Conservation (phyloP, 2,888 invertebrate species). For the Druceiella hillmani region DNA sequence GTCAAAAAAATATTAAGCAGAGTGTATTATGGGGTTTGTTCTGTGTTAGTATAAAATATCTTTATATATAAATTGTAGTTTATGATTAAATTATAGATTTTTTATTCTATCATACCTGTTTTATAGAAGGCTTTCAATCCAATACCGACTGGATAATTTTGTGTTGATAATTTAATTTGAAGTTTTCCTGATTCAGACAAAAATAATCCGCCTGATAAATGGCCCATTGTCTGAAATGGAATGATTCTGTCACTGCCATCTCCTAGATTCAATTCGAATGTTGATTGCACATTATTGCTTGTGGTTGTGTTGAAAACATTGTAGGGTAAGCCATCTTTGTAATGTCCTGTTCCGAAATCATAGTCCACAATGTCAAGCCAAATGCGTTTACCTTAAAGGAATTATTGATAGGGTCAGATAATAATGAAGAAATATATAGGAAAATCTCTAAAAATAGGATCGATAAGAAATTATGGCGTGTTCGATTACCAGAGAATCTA, state of each 20-base stretch:
- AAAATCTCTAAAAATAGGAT: not conserved
- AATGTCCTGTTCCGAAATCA: slow-evolving; percentile 48
- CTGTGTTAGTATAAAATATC: too few relatives aligned
- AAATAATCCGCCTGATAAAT: slow-evolving; percentile 62
- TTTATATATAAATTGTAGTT: too few relatives aligned
- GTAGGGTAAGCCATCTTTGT: slow-evolving; percentile 37
- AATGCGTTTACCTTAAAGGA: slow-evolving; percentile 52
- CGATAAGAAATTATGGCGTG: too few relatives aligned
- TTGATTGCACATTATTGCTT: slow-evolving; percentile 45
- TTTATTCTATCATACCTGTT: slow-evolving; percentile 45
- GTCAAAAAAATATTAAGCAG: too few relatives aligned
- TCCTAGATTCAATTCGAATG: slow-evolving; percentile 55
- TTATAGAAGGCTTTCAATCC: slow-evolving; percentile 65
- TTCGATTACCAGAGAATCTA: too few relatives aligned
- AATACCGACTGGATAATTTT: slow-evolving; percentile 56
- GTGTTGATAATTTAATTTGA: slow-evolving; percentile 58
- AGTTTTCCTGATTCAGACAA: slow-evolving; percentile 59
- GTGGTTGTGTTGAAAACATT: slow-evolving; percentile 33
- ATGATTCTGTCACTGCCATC: slow-evolving; percentile 43
- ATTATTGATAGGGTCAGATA: slow-evolving; percentile 1
- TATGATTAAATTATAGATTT: slow-evolving; percentile 8
- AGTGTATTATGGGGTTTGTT: too few relatives aligned
- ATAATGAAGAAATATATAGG: not conserved
- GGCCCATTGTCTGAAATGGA: slow-evolving; percentile 50
- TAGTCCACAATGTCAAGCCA: slow-evolving; percentile 64